Evolutionary conservation across 2,888 invertebrate genomes (phyloP).

Genomic region (Xylota segnis): DNA sequence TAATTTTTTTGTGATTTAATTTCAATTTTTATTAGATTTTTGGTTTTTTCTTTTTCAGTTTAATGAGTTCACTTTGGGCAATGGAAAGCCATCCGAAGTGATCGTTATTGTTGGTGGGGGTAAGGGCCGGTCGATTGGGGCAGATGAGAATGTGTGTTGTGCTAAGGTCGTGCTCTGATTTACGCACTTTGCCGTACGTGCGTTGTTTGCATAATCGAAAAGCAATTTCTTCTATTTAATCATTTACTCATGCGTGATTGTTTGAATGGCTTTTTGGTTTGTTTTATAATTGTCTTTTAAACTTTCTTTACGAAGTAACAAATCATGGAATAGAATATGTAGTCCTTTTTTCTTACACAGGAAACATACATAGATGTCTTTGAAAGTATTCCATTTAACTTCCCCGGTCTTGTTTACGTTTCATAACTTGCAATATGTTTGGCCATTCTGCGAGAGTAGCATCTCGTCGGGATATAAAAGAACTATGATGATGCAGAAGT

Average conservation of each 20-base stretch:
- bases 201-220: conserved; percentile 19
- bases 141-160: conserved; percentile 22
- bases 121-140: conserved; percentile 19
- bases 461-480: too few species aligned
- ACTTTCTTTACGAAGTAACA: neutral
- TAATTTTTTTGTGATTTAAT: conserved; percentile 68
- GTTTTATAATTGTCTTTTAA: too few species aligned
- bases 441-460: too few species aligned
- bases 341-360: too few species aligned
- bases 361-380: too few species aligned
- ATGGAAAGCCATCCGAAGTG: conserved; percentile 16
- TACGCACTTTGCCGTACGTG: conserved; percentile 58
- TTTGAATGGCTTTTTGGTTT: neutral
- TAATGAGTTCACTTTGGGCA: conserved; percentile 64
- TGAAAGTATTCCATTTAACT: too few species aligned
- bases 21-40: conserved; percentile 65
- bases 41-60: conserved; percentile 42
- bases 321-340: too few species aligned
- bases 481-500: too few species aligned
- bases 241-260: conserved; percentile 14
- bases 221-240: conserved; percentile 15
- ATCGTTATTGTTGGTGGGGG: neutral
- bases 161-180: conserved; percentile 63
- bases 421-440: too few species aligned
- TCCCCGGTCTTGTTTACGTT: too few species aligned